These are phyloP conservation scores for Campylorhamphus procurvoides DNA, from an alignment of 2,113 vertebrate species.

Conservation along the genomic window DNA sequence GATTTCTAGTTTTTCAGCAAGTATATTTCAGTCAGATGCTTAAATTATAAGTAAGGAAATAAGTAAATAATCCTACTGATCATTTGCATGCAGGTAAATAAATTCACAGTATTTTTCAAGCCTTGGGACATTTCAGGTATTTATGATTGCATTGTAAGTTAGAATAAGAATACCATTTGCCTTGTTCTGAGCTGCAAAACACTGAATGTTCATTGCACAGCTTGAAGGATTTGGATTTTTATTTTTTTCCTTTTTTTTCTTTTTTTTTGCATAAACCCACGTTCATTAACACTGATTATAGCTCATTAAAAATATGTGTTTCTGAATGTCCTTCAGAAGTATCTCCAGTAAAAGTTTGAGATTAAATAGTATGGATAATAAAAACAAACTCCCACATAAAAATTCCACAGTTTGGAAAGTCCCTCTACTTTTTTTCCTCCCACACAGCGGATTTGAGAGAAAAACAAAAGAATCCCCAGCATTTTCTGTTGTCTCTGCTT, in stretches of 20 bases:
- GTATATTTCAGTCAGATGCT: background rate
- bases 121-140: background rate
- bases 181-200: background rate
- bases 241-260: too few relatives aligned
- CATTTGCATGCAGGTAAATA: background rate
- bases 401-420: conserved; percentile 11
- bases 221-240: background rate
- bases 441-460: background rate
- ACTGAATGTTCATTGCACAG: background rate
- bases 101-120: background rate
- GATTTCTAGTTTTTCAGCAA: background rate
- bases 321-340: background rate
- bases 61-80: background rate
- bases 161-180: background rate
- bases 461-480: background rate
- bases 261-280: background rate
- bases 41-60: background rate
- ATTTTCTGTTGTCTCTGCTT: background rate
- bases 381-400: background rate
- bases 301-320: background rate
- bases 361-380: background rate
- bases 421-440: background rate
- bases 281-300: background rate
- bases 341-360: background rate
- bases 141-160: background rate